Percentiles rank a stretch among this genome's conserved stretches.
phyloP scores from a whole-genome alignment of 2,797 vertebrate species.

The Lutjanus argentimaculatus region DNA sequence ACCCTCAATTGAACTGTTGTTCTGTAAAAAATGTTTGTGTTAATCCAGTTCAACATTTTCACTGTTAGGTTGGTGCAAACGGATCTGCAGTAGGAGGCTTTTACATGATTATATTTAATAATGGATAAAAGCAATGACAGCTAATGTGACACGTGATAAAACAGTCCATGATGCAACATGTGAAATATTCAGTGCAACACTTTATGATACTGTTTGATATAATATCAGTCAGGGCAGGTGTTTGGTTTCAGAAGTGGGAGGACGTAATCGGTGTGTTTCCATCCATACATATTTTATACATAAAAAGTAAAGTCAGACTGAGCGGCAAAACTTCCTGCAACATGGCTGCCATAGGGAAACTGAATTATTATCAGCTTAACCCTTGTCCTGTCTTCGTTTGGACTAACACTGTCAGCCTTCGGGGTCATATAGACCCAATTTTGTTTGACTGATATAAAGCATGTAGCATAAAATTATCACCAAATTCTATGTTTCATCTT shows the following conservation, averaged over 20 bases:
- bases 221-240: neutral
- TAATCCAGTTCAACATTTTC: neutral
- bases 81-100: neutral
- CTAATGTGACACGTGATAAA: neutral
- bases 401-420: too few relatives aligned
- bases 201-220: neutral
- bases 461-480: too few relatives aligned
- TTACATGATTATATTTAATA: neutral
- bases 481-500: too few relatives aligned
- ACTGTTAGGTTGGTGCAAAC: neutral
- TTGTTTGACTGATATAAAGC: too few relatives aligned
- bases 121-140: neutral
- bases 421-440: too few relatives aligned
- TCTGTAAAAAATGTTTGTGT: slow-evolving; percentile 12
- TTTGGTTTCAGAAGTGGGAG: neutral
- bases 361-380: too few relatives aligned
- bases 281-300: too few relatives aligned
- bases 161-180: neutral
- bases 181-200: neutral
- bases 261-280: too few relatives aligned
- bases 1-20: neutral
- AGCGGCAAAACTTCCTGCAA: too few relatives aligned
- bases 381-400: too few relatives aligned
- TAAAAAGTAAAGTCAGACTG: too few relatives aligned
- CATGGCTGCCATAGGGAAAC: too few relatives aligned